Evolutionary conservation across 2,797 vertebrate genomes (phyloP).

Genomic region (Mormyrus hasselquistii): DNA sequence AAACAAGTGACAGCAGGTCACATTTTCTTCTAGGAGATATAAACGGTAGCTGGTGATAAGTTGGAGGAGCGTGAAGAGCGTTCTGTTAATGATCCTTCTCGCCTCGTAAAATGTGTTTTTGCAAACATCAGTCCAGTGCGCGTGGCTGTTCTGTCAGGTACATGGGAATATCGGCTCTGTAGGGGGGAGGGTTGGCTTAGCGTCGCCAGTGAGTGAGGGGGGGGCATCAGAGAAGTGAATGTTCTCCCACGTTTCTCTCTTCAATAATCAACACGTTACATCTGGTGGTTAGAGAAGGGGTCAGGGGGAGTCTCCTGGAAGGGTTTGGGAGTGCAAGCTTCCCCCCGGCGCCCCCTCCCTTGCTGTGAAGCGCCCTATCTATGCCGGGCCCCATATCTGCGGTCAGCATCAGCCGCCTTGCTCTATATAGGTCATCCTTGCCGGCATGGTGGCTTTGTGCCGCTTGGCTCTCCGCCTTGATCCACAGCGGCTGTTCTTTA

Average conservation of each 20-base stretch:
- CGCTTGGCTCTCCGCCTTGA: not conserved
- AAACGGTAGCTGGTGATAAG: conserved; percentile 29
- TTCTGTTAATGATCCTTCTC: conserved; percentile 27
- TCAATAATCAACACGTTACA: not conserved
- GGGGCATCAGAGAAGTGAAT: not conserved
- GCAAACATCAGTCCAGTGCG: conserved; percentile 23
- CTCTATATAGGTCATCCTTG: conserved; percentile 19
- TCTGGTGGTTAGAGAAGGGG: not conserved
- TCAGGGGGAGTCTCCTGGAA: not conserved
- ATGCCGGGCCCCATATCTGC: not conserved
- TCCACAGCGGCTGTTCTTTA: not conserved
- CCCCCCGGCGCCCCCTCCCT: not conserved
- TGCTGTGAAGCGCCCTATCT: not conserved
- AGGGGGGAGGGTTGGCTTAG: not conserved
- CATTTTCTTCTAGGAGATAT: not conserved
- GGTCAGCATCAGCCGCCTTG: not conserved
- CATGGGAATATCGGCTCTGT: not conserved
- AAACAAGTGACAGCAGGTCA: not conserved
- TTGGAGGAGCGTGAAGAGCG: conserved; percentile 27
- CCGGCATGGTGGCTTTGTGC: not conserved
- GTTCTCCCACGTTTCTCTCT: not conserved
- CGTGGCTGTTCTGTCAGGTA: not conserved
- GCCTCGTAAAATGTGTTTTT: conserved; percentile 21
- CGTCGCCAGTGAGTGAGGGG: conserved; percentile 13
- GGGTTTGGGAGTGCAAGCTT: not conserved